A percentile compares a stretch with the other conserved stretches of the same genome.
These are phyloP conservation scores for Tiaroga cobitis DNA, from an alignment of 2,797 vertebrate species.

Conservation along the genomic window DNA sequence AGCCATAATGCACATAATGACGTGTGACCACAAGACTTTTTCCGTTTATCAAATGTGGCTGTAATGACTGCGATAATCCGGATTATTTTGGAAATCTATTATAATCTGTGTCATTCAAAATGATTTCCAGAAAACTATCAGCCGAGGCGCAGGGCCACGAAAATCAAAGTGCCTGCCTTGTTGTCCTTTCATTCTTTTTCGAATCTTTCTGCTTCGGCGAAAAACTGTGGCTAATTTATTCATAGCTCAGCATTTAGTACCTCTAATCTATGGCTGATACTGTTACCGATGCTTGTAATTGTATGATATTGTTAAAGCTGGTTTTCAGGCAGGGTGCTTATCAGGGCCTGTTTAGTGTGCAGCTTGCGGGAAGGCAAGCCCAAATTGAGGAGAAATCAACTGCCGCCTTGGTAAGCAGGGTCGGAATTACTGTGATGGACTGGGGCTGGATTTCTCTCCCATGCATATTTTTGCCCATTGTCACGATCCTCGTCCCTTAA, in stretches of 20 bases:
- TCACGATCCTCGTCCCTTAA: constrained; percentile 75
- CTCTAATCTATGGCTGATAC: constrained; percentile 59
- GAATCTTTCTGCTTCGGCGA: constrained; percentile 38
- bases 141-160: background rate
- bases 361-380: constrained; percentile 57
- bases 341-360: constrained; percentile 60
- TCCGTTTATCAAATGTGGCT: constrained; percentile 19
- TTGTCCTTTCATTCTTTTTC: constrained; percentile 31
- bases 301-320: constrained; percentile 61
- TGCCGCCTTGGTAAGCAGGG: constrained; percentile 71
- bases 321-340: constrained; percentile 66
- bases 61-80: constrained; percentile 23
- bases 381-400: constrained; percentile 64
- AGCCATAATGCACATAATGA: constrained; percentile 32
- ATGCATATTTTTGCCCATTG: constrained; percentile 75
- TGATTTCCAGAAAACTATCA: background rate
- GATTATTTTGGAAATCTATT: constrained; percentile 33
- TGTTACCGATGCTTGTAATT: constrained; percentile 60
- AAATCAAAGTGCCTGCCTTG: constrained; percentile 18
- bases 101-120: constrained; percentile 27
- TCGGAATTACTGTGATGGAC: constrained; percentile 71
- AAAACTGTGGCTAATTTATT: constrained; percentile 61
- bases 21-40: background rate
- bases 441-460: constrained; percentile 67
- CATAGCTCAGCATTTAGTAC: constrained; percentile 63